Percentiles rank a stretch among this genome's conserved stretches.
phyloP scores from a whole-genome alignment of 2,797 vertebrate species.

The Enteromius unitaeniatus region DNA sequence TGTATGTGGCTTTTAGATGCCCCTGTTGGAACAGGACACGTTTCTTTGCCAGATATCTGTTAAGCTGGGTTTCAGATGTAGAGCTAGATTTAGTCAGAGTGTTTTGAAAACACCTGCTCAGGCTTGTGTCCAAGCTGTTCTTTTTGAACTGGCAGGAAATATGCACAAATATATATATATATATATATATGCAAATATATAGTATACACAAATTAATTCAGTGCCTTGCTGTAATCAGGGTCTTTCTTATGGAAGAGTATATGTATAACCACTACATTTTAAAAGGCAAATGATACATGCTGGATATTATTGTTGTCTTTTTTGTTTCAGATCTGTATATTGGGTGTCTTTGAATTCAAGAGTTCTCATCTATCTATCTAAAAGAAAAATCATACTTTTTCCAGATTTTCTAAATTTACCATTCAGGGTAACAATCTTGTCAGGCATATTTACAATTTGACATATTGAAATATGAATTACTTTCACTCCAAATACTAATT shows the following conservation, averaged over 20 bases:
- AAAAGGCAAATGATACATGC: background rate
- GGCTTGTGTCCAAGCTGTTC: slow-evolving; percentile 31
- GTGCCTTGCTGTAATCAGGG: background rate
- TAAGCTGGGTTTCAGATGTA: slow-evolving; percentile 32
- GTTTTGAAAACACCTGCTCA: slow-evolving; percentile 44
- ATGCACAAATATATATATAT: background rate
- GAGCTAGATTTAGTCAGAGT: slow-evolving; percentile 41
- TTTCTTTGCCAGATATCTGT: slow-evolving; percentile 11
- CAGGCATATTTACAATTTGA: too few species aligned
- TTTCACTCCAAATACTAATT: too few species aligned
- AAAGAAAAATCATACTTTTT: too few species aligned
- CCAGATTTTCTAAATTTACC: too few species aligned
- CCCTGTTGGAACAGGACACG: background rate
- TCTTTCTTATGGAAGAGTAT: background rate
- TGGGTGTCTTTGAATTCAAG: background rate
- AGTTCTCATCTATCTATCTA: too few species aligned
- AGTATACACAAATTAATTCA: background rate
- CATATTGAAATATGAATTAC: too few species aligned
- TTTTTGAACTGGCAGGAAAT: background rate
- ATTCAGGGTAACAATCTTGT: too few species aligned
- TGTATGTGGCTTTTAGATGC: slow-evolving; percentile 4
- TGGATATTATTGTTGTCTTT: background rate
- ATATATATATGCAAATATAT: too few species aligned
- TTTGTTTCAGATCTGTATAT: background rate
- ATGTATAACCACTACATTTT: background rate